These are phyloP conservation scores for Emys orbicularis DNA, from an alignment of 2,797 vertebrate species.

Conservation along the genomic window DNA sequence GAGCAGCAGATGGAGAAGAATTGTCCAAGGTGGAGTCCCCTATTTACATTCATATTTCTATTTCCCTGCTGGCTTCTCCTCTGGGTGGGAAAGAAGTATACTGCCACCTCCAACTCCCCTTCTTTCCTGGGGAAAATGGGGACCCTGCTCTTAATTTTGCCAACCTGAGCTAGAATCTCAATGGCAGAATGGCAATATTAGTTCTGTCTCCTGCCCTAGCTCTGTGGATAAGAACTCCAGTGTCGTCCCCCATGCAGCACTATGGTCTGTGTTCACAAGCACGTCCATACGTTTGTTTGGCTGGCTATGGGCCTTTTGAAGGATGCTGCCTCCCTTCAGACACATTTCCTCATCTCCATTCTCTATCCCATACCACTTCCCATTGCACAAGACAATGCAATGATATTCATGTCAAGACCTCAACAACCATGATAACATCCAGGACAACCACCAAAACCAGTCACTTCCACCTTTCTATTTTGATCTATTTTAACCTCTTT, in stretches of 20 bases:
- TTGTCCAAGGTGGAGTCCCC: background rate
- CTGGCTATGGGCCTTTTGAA: background rate
- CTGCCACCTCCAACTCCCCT: background rate
- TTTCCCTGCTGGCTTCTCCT: background rate
- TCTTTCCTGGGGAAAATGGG: background rate
- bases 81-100: background rate
- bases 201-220: background rate
- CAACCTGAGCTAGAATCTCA: background rate
- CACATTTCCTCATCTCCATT: background rate
- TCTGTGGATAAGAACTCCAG: background rate
- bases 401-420: background rate
- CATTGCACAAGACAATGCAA: background rate
- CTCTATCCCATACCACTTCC: background rate
- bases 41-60: background rate
- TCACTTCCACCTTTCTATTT: background rate
- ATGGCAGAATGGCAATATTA: background rate
- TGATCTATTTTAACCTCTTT: background rate
- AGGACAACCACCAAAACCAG: background rate
- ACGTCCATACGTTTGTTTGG: background rate
- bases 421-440: background rate
- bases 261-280: background rate
- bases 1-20: background rate
- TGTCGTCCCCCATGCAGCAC: background rate
- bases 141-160: background rate
- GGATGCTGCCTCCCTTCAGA: background rate